Conservation (phyloP, 2,797 vertebrate species). For the Phrynocephalus guinanensis region DNA sequence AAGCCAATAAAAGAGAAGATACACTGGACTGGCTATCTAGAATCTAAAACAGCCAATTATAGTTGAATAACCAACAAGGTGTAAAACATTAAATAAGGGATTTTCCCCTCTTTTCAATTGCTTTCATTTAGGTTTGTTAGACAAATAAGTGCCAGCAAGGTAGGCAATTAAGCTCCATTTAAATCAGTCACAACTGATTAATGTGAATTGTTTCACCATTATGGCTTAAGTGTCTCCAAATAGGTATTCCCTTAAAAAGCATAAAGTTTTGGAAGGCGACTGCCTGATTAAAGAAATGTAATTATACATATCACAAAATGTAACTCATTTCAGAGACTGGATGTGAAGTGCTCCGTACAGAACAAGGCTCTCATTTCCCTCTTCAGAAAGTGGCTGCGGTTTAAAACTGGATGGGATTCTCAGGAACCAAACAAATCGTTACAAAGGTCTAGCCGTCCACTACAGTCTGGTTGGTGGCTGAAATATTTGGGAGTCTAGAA, state of each 20-base stretch:
- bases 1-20: slow-evolving; percentile 49
- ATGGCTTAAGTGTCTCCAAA: slow-evolving; percentile 39
- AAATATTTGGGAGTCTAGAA: not conserved
- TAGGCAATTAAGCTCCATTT: slow-evolving; percentile 54
- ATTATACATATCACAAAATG: slow-evolving; percentile 23
- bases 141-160: slow-evolving; percentile 51
- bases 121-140: slow-evolving; percentile 51
- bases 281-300: slow-evolving; percentile 43
- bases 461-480: not conserved
- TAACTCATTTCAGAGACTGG: slow-evolving; percentile 32
- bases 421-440: not conserved
- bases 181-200: slow-evolving; percentile 58
- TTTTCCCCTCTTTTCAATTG: slow-evolving; percentile 5
- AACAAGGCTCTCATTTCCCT: slow-evolving; percentile 7
- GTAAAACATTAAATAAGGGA: slow-evolving; percentile 20
- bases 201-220: slow-evolving; percentile 33
- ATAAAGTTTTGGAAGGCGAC: slow-evolving; percentile 40
- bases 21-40: slow-evolving; percentile 28
- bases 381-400: not conserved
- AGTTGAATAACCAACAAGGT: slow-evolving; percentile 39
- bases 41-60: slow-evolving; percentile 52
- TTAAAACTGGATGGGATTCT: slow-evolving; percentile 12
- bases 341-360: not conserved
- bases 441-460: not conserved
- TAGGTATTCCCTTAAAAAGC: slow-evolving; percentile 48